phyloP scores from a whole-genome alignment of 1,140 invertebrate genomes.

The Oreohelix idahoensis region DNA sequence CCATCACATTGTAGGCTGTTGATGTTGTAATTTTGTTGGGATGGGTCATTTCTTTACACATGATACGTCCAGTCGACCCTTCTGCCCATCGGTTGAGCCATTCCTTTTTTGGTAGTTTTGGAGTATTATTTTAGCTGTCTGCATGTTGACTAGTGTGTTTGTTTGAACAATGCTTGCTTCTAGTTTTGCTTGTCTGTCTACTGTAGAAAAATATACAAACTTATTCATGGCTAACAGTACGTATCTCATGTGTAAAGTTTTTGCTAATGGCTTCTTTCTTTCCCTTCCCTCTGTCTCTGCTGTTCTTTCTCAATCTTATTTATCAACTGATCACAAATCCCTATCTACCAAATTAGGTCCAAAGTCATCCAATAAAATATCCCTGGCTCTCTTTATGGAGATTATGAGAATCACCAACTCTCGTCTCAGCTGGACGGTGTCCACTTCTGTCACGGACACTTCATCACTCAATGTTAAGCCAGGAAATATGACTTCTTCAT shows the following conservation, averaged over 20 bases:
- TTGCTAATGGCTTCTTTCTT: neutral
- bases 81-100: too few relatives aligned
- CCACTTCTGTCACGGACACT: conserved; percentile 34
- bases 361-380: conserved; percentile 53
- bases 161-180: too few relatives aligned
- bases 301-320: too few relatives aligned
- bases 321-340: conserved; percentile 1
- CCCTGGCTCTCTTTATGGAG: conserved; percentile 52
- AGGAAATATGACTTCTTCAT: conserved; percentile 62
- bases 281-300: too few relatives aligned
- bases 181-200: too few relatives aligned
- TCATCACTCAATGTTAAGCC: conserved; percentile 41
- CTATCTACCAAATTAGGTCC: conserved; percentile 13
- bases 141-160: too few relatives aligned
- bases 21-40: too few relatives aligned
- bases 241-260: neutral
- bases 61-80: too few relatives aligned
- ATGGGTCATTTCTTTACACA: too few relatives aligned
- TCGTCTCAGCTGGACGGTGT: conserved; percentile 38
- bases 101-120: too few relatives aligned
- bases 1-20: too few relatives aligned
- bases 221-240: neutral
- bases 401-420: conserved; percentile 58
- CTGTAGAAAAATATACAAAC: neutral
- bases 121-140: too few relatives aligned